Conservation (phyloP, 2,113 vertebrate genomes). For the Leucosticte australis region DNA sequence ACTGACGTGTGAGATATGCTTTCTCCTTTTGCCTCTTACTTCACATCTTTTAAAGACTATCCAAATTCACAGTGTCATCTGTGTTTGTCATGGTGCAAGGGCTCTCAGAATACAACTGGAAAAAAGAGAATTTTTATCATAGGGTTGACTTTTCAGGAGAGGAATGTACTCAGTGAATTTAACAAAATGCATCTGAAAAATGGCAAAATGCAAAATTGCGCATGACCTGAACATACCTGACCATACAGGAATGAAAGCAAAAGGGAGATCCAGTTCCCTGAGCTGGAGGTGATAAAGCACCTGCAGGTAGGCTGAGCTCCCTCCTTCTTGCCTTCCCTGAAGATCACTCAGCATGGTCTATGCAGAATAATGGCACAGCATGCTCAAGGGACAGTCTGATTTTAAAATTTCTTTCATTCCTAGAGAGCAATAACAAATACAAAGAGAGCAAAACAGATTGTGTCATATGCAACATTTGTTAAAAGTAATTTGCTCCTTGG, state of each 20-base stretch:
- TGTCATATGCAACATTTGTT: accelerated
- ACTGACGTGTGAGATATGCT: neutral
- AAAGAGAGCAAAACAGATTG: neutral
- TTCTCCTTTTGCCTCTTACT: neutral
- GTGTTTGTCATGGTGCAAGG: accelerated
- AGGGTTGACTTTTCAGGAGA: neutral
- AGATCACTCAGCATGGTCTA: neutral
- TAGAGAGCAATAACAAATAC: neutral
- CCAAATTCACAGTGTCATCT: neutral
- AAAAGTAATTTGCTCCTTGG: neutral
- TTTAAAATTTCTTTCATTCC: neutral
- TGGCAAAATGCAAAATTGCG: accelerated
- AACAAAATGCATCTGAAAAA: neutral
- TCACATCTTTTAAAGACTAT: neutral
- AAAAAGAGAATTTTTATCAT: neutral
- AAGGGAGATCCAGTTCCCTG: neutral
- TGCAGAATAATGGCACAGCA: neutral
- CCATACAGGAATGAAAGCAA: neutral
- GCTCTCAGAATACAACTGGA: neutral
- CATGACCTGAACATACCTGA: neutral
- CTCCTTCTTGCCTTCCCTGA: neutral
- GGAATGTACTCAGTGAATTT: neutral
- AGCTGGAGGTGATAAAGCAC: neutral
- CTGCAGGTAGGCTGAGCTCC: accelerated
- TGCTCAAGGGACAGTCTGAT: neutral